Percentiles rank a stretch among this genome's conserved stretches.
Conservation (phyloP, 2,888 invertebrate species). For the Philopedon plagiatum region DNA sequence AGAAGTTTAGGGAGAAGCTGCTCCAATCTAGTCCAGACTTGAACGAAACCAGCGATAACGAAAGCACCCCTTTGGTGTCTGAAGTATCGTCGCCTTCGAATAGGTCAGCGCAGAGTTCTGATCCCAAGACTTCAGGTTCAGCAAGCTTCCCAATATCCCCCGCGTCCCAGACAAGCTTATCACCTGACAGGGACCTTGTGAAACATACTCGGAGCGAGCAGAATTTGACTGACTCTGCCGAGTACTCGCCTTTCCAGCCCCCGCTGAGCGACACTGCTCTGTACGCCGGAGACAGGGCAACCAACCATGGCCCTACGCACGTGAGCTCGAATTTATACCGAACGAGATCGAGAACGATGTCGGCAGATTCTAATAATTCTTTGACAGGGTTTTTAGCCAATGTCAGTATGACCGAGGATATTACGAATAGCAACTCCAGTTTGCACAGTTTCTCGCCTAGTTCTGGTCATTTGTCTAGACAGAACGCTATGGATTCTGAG, state of each 20-base stretch:
- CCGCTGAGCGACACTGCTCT: conserved; percentile 49
- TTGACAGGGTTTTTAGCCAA: conserved; percentile 56
- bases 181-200: conserved; percentile 55
- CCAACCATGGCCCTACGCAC: conserved; percentile 23
- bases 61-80: conserved; percentile 78
- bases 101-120: conserved; percentile 60
- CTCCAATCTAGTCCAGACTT: conserved; percentile 64
- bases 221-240: conserved; percentile 58
- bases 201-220: conserved; percentile 58
- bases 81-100: conserved; percentile 63
- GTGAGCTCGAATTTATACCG: conserved; percentile 41
- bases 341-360: conserved; percentile 59
- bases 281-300: conserved; percentile 38
- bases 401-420: conserved; percentile 27
- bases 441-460: conserved; percentile 60
- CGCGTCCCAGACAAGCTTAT: conserved; percentile 55
- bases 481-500: conserved; percentile 64
- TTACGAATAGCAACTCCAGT: conserved; percentile 60
- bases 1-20: conserved; percentile 65
- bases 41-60: conserved; percentile 73
- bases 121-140: conserved; percentile 60
- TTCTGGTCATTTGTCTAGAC: conserved; percentile 62
- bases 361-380: conserved; percentile 60
- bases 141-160: conserved; percentile 60
- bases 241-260: conserved; percentile 52